phyloP scores from a whole-genome alignment of 2,113 vertebrate genomes.

The Naja naja region DNA sequence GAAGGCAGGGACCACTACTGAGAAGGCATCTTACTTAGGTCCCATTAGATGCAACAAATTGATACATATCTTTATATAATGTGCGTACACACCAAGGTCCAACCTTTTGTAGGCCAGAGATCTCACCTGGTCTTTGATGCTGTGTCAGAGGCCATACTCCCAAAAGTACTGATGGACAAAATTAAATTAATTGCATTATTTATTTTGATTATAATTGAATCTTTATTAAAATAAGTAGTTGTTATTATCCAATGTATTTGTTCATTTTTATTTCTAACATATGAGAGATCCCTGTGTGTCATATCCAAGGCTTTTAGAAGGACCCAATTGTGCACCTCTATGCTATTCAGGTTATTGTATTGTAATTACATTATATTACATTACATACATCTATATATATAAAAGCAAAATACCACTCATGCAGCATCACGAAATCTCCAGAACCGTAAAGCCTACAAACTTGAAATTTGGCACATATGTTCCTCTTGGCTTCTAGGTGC shows the following conservation, averaged over 20 bases:
- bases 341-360: not conserved
- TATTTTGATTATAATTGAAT: not conserved
- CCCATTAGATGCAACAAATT: not conserved
- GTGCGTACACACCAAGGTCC: not conserved
- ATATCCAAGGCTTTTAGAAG: not conserved
- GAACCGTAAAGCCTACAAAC: too few relatives aligned
- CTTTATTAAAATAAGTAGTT: not conserved
- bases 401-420: too few relatives aligned
- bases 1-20: not conserved
- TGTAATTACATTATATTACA: not conserved
- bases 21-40: not conserved
- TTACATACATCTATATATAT: too few relatives aligned
- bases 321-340: not conserved
- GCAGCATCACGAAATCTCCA: too few relatives aligned
- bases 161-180: not conserved
- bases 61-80: not conserved
- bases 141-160: not conserved
- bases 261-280: not conserved
- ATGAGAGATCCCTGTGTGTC: not conserved
- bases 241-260: not conserved
- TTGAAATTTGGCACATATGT: too few relatives aligned
- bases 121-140: not conserved
- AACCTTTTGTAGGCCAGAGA: not conserved
- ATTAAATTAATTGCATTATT: not conserved
- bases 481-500: too few relatives aligned